Conservation (phyloP, 2,888 invertebrate genomes). For the Phytoseiulus persimilis region DNA sequence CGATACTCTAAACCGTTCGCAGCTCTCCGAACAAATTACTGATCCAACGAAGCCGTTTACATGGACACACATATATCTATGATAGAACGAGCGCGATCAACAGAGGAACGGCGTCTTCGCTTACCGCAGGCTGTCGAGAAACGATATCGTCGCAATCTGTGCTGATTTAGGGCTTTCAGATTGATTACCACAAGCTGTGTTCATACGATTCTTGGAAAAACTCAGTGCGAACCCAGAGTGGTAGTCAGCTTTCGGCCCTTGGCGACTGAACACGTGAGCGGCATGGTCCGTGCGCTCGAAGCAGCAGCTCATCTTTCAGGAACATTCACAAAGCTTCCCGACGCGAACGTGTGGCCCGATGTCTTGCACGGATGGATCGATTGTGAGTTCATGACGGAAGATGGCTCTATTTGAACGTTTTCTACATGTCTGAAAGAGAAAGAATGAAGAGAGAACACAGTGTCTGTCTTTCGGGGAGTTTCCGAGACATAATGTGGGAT, state of each 20-base stretch:
- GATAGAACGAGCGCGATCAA: too few relatives aligned
- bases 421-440: background rate
- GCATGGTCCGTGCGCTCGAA: background rate
- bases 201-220: conserved; percentile 10
- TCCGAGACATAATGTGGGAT: background rate
- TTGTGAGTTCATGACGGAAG: background rate
- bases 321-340: background rate
- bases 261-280: background rate
- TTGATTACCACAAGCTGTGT: conserved; percentile 38
- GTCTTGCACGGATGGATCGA: background rate
- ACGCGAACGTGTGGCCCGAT: background rate
- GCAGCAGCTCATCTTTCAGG: background rate
- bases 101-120: background rate
- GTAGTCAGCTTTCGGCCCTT: conserved; percentile 11
- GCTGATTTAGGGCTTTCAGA: background rate
- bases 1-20: too few relatives aligned
- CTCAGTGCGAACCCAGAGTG: conserved; percentile 38
- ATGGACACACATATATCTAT: too few relatives aligned
- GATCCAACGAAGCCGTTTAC: too few relatives aligned
- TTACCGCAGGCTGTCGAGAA: background rate
- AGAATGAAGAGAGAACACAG: background rate
- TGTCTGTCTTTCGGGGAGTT: background rate
- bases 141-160: background rate
- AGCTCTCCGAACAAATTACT: too few relatives aligned
- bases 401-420: background rate